These are phyloP conservation scores for Charaxes varanes DNA, from an alignment of 1,140 invertebrate genomes.

Conservation along the genomic window DNA sequence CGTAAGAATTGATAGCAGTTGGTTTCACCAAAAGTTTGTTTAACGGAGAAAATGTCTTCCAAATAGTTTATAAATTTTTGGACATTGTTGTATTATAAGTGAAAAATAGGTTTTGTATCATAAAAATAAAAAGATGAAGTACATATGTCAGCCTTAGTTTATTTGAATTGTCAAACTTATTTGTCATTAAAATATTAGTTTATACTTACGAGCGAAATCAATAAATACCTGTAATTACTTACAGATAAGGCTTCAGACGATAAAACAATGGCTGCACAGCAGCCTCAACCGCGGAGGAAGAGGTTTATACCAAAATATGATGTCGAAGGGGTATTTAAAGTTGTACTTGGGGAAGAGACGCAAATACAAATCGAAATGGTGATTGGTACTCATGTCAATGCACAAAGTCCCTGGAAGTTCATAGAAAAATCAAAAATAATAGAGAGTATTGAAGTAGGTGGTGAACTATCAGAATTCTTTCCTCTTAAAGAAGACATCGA, in stretches of 20 bases:
- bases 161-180: no score
- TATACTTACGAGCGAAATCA: no score
- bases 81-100: no score
- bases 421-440: constrained; percentile 77
- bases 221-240: constrained; percentile 15
- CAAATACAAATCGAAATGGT: constrained; percentile 70
- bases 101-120: no score
- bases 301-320: constrained; percentile 64
- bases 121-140: no score
- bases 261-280: constrained; percentile 33
- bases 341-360: constrained; percentile 58
- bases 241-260: constrained; percentile 8
- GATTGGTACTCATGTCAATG: constrained; percentile 76
- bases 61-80: no score
- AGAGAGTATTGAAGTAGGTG: constrained; percentile 72
- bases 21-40: no score
- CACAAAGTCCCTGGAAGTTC: constrained; percentile 83
- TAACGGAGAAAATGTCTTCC: no score
- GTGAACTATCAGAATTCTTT: constrained; percentile 76
- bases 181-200: constrained; percentile 2
- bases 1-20: no score
- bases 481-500: constrained; percentile 70
- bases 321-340: constrained; percentile 55
- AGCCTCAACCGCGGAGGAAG: constrained; percentile 48
- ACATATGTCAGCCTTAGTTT: no score